A percentile compares a stretch with the other conserved stretches of the same genome.
Evolutionary conservation across 2,113 vertebrate genomes (phyloP).

Genomic region (Ahaetulla prasina): DNA sequence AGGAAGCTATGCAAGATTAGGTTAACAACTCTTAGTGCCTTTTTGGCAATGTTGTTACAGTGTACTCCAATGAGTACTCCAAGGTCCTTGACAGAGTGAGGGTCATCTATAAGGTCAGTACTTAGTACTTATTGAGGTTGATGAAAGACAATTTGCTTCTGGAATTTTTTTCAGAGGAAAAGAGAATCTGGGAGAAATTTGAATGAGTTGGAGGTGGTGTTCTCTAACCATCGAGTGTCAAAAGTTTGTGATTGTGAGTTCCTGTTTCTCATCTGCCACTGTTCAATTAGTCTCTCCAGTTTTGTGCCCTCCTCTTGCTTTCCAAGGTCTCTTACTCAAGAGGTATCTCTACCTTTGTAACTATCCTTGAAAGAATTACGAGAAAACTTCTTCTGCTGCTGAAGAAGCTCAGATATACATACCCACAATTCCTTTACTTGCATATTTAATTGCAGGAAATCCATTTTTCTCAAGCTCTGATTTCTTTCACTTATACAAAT

Average conservation of each 20-base stretch:
- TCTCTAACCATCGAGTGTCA: not conserved
- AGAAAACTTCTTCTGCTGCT: not conserved
- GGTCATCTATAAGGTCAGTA: too few relatives aligned
- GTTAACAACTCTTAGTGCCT: too few relatives aligned
- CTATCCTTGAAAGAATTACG: not conserved
- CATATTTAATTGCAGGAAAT: not conserved
- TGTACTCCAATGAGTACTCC: too few relatives aligned
- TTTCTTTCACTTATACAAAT: not conserved
- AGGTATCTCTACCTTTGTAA: not conserved
- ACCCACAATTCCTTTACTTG: not conserved
- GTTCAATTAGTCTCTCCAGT: not conserved
- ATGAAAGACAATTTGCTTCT: not conserved
- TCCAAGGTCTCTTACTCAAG: not conserved
- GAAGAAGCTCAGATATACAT: not conserved
- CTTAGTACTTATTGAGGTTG: not conserved
- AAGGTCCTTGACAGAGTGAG: too few relatives aligned
- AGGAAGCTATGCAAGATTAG: too few relatives aligned
- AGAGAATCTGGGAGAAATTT: not conserved
- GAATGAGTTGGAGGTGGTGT: not conserved
- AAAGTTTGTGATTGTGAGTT: not conserved
- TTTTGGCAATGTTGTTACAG: too few relatives aligned
- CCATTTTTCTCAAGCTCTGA: not conserved
- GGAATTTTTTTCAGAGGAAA: not conserved
- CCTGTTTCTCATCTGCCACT: not conserved
- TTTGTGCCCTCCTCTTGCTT: not conserved